Percentiles rank a stretch among this genome's conserved stretches.
phyloP scores from a whole-genome alignment of 2,113 vertebrate genomes.

The Nycticebus coucang region DNA sequence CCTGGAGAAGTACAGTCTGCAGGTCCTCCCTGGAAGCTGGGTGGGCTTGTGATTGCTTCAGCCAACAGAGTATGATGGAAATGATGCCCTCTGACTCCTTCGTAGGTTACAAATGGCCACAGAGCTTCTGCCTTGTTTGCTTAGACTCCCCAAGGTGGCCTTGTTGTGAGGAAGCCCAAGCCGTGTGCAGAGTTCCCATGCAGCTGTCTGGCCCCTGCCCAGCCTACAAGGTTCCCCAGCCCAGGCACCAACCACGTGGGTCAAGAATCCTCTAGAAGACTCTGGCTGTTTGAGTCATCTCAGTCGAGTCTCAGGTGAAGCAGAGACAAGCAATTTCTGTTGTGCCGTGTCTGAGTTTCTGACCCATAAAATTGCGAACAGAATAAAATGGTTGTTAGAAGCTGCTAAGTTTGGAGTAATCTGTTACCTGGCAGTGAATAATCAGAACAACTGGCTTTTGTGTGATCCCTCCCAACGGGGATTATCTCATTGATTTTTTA shows the following conservation, averaged over 20 bases:
- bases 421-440: background rate
- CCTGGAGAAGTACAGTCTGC: fast-evolving
- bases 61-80: fast-evolving
- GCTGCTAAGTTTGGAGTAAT: background rate
- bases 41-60: background rate
- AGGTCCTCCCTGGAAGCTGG: background rate
- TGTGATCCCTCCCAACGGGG: background rate
- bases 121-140: background rate
- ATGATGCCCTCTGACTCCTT: too few species aligned
- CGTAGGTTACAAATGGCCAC: background rate
- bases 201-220: background rate
- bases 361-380: background rate
- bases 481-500: background rate
- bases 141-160: too few species aligned
- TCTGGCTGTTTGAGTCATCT: background rate
- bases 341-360: background rate
- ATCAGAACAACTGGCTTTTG: background rate
- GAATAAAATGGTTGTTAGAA: background rate
- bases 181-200: background rate
- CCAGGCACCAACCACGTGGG: fast-evolving
- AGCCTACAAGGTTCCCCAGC: background rate
- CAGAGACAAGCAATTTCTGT: background rate
- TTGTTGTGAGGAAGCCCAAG: background rate
- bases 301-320: background rate
- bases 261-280: background rate